Evolutionary conservation across 2,888 invertebrate species (phyloP).

Genomic region (Hirtodrosophila histrioides): DNA sequence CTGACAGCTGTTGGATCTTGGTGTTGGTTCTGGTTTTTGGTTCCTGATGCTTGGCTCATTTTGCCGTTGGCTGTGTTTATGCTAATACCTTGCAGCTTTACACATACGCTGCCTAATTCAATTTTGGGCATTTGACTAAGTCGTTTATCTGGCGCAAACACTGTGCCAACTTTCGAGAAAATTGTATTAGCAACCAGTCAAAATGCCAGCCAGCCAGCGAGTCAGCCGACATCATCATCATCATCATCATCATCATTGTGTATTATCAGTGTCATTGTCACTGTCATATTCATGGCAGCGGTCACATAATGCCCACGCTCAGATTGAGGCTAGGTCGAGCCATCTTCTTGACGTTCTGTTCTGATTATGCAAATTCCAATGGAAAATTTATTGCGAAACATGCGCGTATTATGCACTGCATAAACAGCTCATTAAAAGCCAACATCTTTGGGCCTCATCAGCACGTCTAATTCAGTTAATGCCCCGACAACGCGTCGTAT

Average conservation of each 20-base stretch:
- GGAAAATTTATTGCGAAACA: constrained; percentile 66
- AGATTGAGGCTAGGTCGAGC: constrained; percentile 45
- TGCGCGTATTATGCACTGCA: constrained; percentile 49
- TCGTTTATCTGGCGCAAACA: constrained; percentile 74
- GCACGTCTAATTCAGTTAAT: constrained; percentile 35
- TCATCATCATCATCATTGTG: constrained; percentile 30
- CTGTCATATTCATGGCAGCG: constrained; percentile 32
- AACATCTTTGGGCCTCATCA: constrained; percentile 31
- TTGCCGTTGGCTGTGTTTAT: constrained; percentile 36
- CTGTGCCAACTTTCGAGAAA: constrained; percentile 47
- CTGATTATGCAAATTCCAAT: constrained; percentile 72
- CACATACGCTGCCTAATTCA: constrained; percentile 58
- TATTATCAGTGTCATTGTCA: constrained; percentile 21
- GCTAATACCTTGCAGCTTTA: constrained; percentile 46
- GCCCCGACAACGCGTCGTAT: constrained; percentile 38
- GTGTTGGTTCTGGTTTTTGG: constrained; percentile 13
- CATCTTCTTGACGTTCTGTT: constrained; percentile 4
- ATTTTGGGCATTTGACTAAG: constrained; percentile 65
- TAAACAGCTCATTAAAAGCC: constrained; percentile 75
- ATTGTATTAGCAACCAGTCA: constrained; percentile 57
- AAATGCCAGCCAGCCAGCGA: constrained; percentile 26
- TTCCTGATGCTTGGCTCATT: constrained; percentile 1
- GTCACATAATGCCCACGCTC: constrained; percentile 37
- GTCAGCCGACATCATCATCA: constrained; percentile 12
- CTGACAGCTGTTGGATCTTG: constrained; percentile 31